Evolutionary conservation across 2,113 vertebrate species (phyloP).

Genomic region (Psittacus erithacus): DNA sequence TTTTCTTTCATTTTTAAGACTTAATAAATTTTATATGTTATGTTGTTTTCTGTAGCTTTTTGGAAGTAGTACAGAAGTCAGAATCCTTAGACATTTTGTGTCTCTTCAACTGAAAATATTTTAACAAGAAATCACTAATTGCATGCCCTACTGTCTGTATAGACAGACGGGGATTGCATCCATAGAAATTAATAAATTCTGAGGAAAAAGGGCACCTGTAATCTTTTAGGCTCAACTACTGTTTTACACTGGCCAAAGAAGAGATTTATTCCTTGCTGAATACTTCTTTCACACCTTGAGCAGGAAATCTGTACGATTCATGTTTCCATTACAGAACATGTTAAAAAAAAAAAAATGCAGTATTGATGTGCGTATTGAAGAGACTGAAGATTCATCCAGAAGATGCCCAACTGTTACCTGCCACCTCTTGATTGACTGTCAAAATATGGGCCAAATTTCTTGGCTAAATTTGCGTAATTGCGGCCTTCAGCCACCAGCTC

Average conservation of each 20-base stretch:
- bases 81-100: background rate
- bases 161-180: background rate
- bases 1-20: background rate
- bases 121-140: background rate
- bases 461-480: background rate
- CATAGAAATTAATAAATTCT: background rate
- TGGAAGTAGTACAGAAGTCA: background rate
- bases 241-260: background rate
- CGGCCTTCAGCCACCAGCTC: background rate
- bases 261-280: background rate
- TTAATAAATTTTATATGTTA: background rate
- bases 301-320: background rate
- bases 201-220: background rate
- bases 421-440: background rate
- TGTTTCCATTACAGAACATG: background rate
- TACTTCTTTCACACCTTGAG: background rate
- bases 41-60: background rate
- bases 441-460: background rate
- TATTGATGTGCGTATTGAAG: background rate
- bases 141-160: background rate
- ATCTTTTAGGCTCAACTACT: background rate
- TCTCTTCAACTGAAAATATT: background rate
- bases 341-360: background rate
- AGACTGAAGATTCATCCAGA: background rate
- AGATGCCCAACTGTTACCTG: background rate